Evolutionary conservation across 2,113 vertebrate genomes (phyloP).

Genomic region (Ciconia boyciana): DNA sequence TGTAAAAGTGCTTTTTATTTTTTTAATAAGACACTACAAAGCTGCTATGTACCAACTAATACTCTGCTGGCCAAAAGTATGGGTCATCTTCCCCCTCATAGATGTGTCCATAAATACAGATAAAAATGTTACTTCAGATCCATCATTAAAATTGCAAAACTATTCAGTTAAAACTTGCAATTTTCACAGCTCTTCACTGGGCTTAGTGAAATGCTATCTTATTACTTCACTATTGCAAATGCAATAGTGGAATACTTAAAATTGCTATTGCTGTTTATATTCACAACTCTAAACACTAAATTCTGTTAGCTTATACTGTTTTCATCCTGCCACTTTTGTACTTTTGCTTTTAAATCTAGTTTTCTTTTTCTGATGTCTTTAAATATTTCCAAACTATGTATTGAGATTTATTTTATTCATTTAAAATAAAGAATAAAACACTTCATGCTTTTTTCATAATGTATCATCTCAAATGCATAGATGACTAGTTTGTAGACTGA

Average conservation of each 20-base stretch:
- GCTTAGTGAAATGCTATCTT: neutral
- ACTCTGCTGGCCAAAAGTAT: neutral
- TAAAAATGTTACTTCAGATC: neutral
- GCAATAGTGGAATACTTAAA: neutral
- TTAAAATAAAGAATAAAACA: slow-evolving; percentile 67
- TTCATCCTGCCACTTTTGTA: slow-evolving; percentile 18
- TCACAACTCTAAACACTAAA: slow-evolving; percentile 70
- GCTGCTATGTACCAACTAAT: slow-evolving; percentile 64
- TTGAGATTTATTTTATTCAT: slow-evolving; percentile 67
- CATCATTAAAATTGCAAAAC: neutral
- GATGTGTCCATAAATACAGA: neutral
- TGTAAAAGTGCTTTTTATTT: neutral
- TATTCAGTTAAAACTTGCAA: neutral
- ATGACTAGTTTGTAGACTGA: neutral
- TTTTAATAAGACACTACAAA: neutral
- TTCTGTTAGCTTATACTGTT: neutral
- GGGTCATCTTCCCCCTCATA: neutral
- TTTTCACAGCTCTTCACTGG: slow-evolving; percentile 30
- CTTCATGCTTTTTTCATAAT: neutral
- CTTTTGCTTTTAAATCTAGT: slow-evolving; percentile 15
- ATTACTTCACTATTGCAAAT: neutral
- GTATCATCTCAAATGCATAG: neutral
- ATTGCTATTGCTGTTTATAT: slow-evolving; percentile 11
- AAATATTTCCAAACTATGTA: slow-evolving; percentile 30
- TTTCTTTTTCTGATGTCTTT: slow-evolving; percentile 13